Conservation (phyloP, 2,888 invertebrate species). For the Autographa pulchrina region DNA sequence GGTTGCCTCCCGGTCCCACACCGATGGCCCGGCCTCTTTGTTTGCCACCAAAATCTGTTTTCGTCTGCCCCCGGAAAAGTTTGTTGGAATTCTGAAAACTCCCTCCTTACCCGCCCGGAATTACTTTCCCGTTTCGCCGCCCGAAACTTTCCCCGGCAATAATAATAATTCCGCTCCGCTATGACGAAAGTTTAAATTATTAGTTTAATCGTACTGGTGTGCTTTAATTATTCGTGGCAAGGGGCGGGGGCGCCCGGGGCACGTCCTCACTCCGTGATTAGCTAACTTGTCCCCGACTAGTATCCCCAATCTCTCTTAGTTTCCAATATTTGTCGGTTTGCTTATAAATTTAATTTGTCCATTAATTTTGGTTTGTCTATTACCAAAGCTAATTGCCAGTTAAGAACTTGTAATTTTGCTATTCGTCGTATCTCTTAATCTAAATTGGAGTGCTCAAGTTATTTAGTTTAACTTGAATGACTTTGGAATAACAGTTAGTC, state of each 20-base stretch:
- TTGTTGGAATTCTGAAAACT: conserved; percentile 80
- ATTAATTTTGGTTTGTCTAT: conserved; percentile 72
- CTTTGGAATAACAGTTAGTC: conserved; percentile 31
- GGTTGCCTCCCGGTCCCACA: conserved; percentile 68
- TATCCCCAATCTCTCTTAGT: conserved; percentile 65
- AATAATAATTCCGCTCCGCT: conserved; percentile 86
- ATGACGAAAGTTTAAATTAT: conserved; percentile 88
- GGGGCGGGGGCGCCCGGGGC: conserved; percentile 49
- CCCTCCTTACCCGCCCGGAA: conserved; percentile 71
- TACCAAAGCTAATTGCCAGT: conserved; percentile 60
- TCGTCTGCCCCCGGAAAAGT: conserved; percentile 83
- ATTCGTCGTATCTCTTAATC: conserved; percentile 48
- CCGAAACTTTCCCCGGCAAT: conserved; percentile 82
- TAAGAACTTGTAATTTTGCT: conserved; percentile 58
- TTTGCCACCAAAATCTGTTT: conserved; percentile 87
- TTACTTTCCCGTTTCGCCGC: conserved; percentile 85
- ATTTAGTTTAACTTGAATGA: conserved; percentile 46
- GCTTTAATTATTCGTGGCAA: conserved; percentile 80
- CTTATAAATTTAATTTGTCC: conserved; percentile 72
- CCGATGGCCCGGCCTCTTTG: conserved; percentile 71
- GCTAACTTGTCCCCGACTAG: conserved; percentile 65
- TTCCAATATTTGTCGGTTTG: conserved; percentile 72
- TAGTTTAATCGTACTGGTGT: conserved; percentile 86
- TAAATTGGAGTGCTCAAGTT: conserved; percentile 45
- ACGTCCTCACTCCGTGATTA: conserved; percentile 71